Base-by-base conservation (phyloP, 2,888 invertebrate species). In the Smittia sp. region DNA sequence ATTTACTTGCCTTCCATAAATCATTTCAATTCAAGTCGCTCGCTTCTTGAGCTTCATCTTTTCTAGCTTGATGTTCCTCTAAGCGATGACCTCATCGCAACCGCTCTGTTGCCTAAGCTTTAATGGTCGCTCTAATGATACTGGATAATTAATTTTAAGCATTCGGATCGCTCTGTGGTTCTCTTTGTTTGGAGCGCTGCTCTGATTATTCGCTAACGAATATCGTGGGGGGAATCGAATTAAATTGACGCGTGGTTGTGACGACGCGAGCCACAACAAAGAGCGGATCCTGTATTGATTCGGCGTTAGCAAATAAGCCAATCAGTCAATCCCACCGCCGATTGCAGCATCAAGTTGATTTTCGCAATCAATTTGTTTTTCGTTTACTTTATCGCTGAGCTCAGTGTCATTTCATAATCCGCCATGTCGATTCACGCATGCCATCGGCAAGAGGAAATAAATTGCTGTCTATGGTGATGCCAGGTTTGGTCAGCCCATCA, bases 361-460 rank as follows among this genome's bases (percentile, higher is more conserved):
- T n/a, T 11, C 46, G 46, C 46, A 46, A 46, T 46, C 46, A 46
- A 46, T 46, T 46, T 46, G 46, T 46, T 46, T 58, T 2, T 22
- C 58, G 22, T 58, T 58, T n/a, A 22, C 58, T 20, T 20, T 58
- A 22, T 13, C 22, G 22, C 22, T 22, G 58, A 2, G 18, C 22
- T 18, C 58, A 22, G 18, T 58, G 58, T 58, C 18, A 13, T 58
- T 58, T 58, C 58, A 22, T 22, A 58, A 58, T 58, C 22, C 6
- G 18, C n/a, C 58, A 22, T 58, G 58, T 58, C 11, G 11, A 6
- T 11, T 15, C n/a, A 58, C 22, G 18, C 18, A 58, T 58, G 58
- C 46, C 46, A 46, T 32, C 32, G 46, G 11, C 46, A 46, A 58
- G n/a, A 58, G 22, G 3, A 58, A 58, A 58, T 58, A 58, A 58